Conservation (phyloP, 2,888 invertebrate genomes). For the Cylindroiulus punctatus region DNA sequence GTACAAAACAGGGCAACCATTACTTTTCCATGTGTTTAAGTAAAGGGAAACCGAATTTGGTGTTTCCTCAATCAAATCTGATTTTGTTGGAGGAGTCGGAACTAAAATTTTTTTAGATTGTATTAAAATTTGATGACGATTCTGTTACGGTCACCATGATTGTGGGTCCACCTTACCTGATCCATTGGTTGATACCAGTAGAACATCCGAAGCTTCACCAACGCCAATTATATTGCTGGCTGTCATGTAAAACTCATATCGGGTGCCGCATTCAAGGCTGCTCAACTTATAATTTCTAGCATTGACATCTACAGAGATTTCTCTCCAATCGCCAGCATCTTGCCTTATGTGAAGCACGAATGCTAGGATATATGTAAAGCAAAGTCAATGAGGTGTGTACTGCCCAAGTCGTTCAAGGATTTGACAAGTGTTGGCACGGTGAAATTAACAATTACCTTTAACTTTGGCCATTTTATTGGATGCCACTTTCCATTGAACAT, state of each 20-base stretch:
- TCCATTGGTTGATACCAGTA: conserved; percentile 56
- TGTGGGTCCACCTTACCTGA: conserved; percentile 58
- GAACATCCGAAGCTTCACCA: conserved; percentile 52
- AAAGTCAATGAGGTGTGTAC: too few relatives aligned
- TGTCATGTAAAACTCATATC: conserved; percentile 91
- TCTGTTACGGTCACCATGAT: too few relatives aligned
- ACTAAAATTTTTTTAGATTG: too few relatives aligned
- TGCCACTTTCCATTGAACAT: conserved; percentile 46
- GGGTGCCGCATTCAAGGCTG: conserved; percentile 88
- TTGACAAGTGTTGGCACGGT: too few relatives aligned
- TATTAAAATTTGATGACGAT: too few relatives aligned
- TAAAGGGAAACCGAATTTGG: conserved; percentile 82
- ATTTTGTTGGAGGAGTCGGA: conserved; percentile 55
- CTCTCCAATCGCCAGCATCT: conserved; percentile 92
- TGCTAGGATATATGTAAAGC: too few relatives aligned
- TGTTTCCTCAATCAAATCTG: conserved; percentile 57
- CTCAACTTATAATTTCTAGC: conserved; percentile 74
- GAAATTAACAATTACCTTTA: conserved; percentile 44
- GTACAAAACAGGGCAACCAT: conserved; percentile 93
- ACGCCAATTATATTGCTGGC: conserved; percentile 77
- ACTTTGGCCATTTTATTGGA: conserved; percentile 22
- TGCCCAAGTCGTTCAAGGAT: too few relatives aligned
- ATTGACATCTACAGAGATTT: conserved; percentile 54
- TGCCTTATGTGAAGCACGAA: conserved; percentile 92
- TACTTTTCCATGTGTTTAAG: conserved; percentile 92